Percentiles rank a stretch among this genome's conserved stretches.
Evolutionary conservation across 2,797 vertebrate species (phyloP).

Genomic region (Crenichthys baileyi): DNA sequence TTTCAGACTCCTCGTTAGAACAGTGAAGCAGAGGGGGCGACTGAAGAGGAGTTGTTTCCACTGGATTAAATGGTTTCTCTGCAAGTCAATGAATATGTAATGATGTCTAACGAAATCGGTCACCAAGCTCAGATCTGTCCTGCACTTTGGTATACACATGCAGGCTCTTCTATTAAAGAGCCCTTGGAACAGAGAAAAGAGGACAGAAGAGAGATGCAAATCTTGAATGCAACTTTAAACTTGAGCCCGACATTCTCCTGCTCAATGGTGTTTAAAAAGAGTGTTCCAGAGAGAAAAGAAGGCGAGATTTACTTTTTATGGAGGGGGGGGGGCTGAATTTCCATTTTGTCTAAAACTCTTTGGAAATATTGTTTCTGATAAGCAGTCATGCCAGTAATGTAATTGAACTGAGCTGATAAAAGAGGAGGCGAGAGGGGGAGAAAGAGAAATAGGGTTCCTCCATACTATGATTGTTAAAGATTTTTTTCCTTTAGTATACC

Average conservation of each 20-base stretch:
- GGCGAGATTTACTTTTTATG: constrained; percentile 11
- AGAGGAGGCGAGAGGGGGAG: constrained; percentile 41
- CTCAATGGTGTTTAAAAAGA: constrained; percentile 69
- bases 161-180: constrained; percentile 51
- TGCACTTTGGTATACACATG: constrained; percentile 32
- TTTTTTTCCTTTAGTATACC: constrained; percentile 88
- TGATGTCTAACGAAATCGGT: constrained; percentile 70
- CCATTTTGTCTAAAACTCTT: constrained; percentile 58
- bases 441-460: constrained; percentile 64
- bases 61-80: constrained; percentile 77
- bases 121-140: constrained; percentile 35
- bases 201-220: constrained; percentile 59
- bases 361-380: constrained; percentile 74
- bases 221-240: constrained; percentile 67
- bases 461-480: constrained; percentile 86
- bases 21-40: constrained; percentile 46
- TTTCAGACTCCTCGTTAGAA: constrained; percentile 60
- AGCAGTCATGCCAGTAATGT: constrained; percentile 73
- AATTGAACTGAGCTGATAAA: constrained; percentile 72
- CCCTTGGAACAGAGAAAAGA: constrained; percentile 54
- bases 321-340: constrained; percentile 37
- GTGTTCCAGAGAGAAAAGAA: constrained; percentile 62
- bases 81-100: constrained; percentile 83
- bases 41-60: constrained; percentile 74
- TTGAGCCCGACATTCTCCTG: constrained; percentile 60